Evolutionary conservation across 2,797 vertebrate species (phyloP).

Genomic region (Melanotaenia boesemani): DNA sequence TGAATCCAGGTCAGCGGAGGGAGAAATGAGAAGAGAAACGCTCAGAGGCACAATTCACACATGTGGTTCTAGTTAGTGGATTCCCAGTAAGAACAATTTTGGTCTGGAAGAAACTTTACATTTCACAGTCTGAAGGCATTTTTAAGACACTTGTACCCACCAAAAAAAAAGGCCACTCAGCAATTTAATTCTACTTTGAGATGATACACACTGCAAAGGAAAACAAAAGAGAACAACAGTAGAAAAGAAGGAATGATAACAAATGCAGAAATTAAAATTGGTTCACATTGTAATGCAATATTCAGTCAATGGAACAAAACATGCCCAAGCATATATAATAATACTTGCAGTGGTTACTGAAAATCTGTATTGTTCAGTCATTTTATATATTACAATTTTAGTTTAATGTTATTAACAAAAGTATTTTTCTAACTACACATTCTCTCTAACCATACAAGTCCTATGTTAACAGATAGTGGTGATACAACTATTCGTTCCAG

Average conservation of each 20-base stretch:
- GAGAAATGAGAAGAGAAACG: slow-evolving; percentile 31
- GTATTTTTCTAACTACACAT: not conserved
- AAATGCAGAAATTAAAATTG: slow-evolving; percentile 24
- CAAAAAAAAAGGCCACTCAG: slow-evolving; percentile 52
- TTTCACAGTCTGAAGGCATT: slow-evolving; percentile 75
- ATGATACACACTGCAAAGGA: slow-evolving; percentile 26
- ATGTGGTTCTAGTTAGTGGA: slow-evolving; percentile 80
- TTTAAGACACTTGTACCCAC: slow-evolving; percentile 55
- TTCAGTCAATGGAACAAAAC: slow-evolving; percentile 9
- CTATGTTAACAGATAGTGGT: not conserved
- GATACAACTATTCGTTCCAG: too few species aligned
- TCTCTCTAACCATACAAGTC: not conserved
- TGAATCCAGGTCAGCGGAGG: slow-evolving; percentile 51
- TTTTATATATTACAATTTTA: not conserved
- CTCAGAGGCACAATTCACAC: slow-evolving; percentile 64
- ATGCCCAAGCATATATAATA: not conserved
- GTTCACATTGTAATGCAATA: slow-evolving; percentile 29
- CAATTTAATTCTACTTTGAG: slow-evolving; percentile 28
- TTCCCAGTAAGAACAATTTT: slow-evolving; percentile 66
- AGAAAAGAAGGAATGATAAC: slow-evolving; percentile 2
- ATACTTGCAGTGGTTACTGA: not conserved
- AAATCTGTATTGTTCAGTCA: not conserved
- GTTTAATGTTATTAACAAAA: not conserved
- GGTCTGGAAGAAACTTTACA: slow-evolving; percentile 72
- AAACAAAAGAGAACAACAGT: slow-evolving; percentile 20